Conservation (phyloP, 2,888 invertebrate genomes). For the Lasiommata megera region DNA sequence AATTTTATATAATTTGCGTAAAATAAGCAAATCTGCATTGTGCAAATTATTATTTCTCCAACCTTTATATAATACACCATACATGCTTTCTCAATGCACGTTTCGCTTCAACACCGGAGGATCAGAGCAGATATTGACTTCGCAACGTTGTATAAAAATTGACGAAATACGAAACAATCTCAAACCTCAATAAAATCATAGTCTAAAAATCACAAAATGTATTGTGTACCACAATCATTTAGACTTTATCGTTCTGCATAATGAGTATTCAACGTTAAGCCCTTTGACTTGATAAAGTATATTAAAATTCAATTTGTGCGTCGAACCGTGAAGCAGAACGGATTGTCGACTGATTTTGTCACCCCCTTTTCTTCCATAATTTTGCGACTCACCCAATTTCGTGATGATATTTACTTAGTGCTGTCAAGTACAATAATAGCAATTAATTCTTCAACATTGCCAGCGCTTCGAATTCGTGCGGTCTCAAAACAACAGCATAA, state of each 20-base stretch:
- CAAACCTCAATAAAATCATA: background rate
- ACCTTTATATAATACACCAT: too few relatives aligned
- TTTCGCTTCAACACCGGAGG: too few relatives aligned
- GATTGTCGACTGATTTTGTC: constrained; percentile 72
- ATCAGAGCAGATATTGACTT: too few relatives aligned
- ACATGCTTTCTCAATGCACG: too few relatives aligned
- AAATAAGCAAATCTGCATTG: too few relatives aligned
- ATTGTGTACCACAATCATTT: constrained; percentile 13
- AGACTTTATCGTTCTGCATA: constrained; percentile 54
- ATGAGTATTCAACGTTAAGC: constrained; percentile 75
- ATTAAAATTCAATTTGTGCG: constrained; percentile 79
- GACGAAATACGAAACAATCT: background rate
- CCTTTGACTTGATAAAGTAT: constrained; percentile 73
- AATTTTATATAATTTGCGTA: too few relatives aligned
- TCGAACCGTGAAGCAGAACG: constrained; percentile 74
- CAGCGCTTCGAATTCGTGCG: constrained; percentile 16
- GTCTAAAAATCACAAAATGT: background rate
- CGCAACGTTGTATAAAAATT: too few relatives aligned
- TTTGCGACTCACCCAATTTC: constrained; percentile 62
- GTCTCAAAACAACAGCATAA: constrained; percentile 9
- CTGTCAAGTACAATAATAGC: constrained; percentile 52
- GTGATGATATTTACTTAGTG: constrained; percentile 55
- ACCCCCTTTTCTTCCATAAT: constrained; percentile 67
- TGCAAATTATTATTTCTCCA: too few relatives aligned
- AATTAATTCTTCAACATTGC: constrained; percentile 34